These are phyloP conservation scores for Pangasianodon gigas DNA, from an alignment of 2,113 vertebrate species.

Conservation along the genomic window DNA sequence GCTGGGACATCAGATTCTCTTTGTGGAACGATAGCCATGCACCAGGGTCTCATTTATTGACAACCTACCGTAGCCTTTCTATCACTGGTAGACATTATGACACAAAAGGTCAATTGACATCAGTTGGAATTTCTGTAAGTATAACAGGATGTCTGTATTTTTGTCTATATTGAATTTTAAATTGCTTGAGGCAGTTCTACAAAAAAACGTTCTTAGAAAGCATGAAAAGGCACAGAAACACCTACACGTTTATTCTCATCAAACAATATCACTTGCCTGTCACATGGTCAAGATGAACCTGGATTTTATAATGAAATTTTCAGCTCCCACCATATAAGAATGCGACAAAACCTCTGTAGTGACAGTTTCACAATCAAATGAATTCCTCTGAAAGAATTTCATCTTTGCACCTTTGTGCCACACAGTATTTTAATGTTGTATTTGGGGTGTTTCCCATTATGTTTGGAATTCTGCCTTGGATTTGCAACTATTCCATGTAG, in stretches of 20 bases:
- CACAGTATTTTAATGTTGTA: not conserved
- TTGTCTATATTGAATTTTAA: not conserved
- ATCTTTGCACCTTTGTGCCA: not conserved
- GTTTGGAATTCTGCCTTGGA: not conserved
- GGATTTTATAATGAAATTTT: not conserved
- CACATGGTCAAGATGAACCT: not conserved
- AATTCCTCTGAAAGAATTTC: not conserved
- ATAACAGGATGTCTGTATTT: not conserved
- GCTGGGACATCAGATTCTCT: not conserved
- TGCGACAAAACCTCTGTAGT: not conserved
- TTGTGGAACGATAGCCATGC: not conserved
- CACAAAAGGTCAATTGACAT: not conserved
- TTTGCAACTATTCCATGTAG: not conserved
- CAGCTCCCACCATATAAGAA: not conserved
- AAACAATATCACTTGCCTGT: not conserved
- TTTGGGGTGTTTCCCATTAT: not conserved
- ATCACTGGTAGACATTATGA: not conserved
- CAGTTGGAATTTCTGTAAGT: not conserved
- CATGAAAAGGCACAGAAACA: not conserved
- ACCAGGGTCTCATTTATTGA: not conserved
- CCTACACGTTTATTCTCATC: not conserved
- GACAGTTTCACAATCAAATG: not conserved
- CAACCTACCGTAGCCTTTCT: not conserved
- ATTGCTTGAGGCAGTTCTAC: not conserved
- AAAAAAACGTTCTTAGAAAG: not conserved